phyloP scores from a whole-genome alignment of 2,797 vertebrate genomes.

The Lepidocolaptes lacrymiger region DNA sequence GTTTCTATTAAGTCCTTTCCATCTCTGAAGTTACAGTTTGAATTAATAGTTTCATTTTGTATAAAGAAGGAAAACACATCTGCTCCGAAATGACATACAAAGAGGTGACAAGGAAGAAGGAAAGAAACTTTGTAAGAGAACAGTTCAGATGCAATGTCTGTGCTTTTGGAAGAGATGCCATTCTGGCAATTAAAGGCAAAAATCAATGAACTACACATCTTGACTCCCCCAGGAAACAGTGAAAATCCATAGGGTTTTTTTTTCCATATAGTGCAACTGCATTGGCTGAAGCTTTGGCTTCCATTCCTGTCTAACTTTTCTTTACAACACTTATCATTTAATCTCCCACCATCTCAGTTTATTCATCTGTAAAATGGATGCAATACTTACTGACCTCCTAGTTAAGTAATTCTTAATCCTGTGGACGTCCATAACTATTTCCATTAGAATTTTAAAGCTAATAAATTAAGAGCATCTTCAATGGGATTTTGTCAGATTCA shows the following conservation, averaged over 20 bases:
- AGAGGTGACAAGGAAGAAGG: not conserved
- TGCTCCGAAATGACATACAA: not conserved
- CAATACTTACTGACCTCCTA: not conserved
- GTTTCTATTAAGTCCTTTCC: conserved; percentile 69
- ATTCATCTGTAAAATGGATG: conserved; percentile 28
- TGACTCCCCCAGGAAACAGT: not conserved
- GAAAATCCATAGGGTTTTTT: not conserved
- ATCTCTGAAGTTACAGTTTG: conserved; percentile 35
- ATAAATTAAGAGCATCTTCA: conserved; percentile 58
- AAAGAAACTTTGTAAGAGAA: not conserved
- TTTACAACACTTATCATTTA: not conserved
- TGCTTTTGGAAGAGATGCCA: not conserved
- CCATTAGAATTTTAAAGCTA: conserved; percentile 44
- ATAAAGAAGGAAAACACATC: not conserved
- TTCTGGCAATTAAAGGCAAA: not conserved
- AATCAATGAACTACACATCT: not conserved
- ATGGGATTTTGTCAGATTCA: conserved; percentile 43
- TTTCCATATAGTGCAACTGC: not conserved
- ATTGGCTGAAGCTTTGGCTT: not conserved
- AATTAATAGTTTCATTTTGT: conserved; percentile 28
- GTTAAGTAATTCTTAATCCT: conserved; percentile 28
- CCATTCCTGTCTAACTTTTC: not conserved
- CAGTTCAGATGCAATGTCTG: not conserved
- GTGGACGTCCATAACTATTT: conserved; percentile 3
- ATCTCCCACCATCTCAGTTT: not conserved